Conservation (phyloP, 2,797 vertebrate species). For the Catharus ustulatus region DNA sequence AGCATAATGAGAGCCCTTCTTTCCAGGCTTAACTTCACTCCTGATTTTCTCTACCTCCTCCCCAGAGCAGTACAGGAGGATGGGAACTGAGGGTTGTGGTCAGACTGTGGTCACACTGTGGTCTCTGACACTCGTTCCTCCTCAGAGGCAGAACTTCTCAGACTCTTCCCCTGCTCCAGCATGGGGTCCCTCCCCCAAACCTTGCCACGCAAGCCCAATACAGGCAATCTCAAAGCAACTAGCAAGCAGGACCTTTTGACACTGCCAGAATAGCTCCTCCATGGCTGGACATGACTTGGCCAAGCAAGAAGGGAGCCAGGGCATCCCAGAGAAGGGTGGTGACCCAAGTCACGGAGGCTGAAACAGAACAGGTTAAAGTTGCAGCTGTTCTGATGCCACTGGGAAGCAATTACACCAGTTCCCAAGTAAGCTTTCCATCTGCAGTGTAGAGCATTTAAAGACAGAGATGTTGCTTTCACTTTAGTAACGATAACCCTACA, state of each 20-base stretch:
- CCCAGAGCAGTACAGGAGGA: background rate
- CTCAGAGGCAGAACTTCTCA: background rate
- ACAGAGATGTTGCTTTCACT: background rate
- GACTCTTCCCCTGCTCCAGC: background rate
- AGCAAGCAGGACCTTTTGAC: background rate
- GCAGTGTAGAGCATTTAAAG: background rate
- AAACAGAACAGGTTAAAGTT: background rate
- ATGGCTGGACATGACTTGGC: background rate
- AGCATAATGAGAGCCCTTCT: background rate
- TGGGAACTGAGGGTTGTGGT: background rate
- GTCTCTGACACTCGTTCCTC: background rate
- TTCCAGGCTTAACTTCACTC: background rate
- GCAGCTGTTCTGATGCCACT: background rate
- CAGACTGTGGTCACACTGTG: background rate
- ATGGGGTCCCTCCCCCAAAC: background rate
- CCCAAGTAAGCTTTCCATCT: background rate
- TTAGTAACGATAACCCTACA: background rate
- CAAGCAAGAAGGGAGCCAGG: background rate
- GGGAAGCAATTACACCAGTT: background rate
- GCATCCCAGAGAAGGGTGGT: background rate
- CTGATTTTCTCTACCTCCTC: background rate
- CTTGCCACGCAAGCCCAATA: background rate
- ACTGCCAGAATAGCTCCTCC: background rate
- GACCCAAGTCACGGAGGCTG: background rate
- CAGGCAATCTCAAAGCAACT: background rate